phyloP scores from a whole-genome alignment of 2,797 vertebrate species.

The Mormyrops attenuatus region DNA sequence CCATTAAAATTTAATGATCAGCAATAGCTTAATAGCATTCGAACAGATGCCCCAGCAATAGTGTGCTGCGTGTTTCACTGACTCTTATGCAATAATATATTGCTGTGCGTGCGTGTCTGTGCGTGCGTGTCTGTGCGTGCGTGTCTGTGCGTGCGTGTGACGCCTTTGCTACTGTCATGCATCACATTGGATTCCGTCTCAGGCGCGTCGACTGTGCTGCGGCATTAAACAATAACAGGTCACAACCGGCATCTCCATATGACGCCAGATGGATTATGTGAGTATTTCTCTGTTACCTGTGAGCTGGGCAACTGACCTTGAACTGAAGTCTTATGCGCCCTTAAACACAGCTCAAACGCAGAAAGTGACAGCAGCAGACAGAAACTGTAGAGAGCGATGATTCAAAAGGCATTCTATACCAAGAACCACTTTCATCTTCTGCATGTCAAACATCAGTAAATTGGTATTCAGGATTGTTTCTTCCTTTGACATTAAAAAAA shows the following conservation, averaged over 20 bases:
- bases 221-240: background rate
- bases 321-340: background rate
- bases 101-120: background rate
- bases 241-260: background rate
- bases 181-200: background rate
- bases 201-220: background rate
- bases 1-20: constrained; percentile 76
- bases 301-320: background rate
- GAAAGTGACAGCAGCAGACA: background rate
- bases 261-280: background rate
- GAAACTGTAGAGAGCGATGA: background rate
- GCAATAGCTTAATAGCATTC: constrained; percentile 67
- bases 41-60: constrained; percentile 66
- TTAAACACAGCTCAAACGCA: background rate
- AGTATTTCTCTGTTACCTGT: background rate
- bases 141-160: background rate
- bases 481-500: background rate
- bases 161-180: background rate
- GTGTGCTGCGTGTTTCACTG: constrained; percentile 48
- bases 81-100: constrained; percentile 36
- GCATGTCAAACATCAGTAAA: background rate
- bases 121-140: background rate
- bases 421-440: background rate
- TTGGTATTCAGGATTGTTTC: background rate
- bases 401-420: background rate